Percentiles rank a stretch among this genome's conserved stretches.
These are phyloP conservation scores for Neocrepidodera transversa DNA, from an alignment of 2,888 invertebrate genomes.

Conservation along the genomic window DNA sequence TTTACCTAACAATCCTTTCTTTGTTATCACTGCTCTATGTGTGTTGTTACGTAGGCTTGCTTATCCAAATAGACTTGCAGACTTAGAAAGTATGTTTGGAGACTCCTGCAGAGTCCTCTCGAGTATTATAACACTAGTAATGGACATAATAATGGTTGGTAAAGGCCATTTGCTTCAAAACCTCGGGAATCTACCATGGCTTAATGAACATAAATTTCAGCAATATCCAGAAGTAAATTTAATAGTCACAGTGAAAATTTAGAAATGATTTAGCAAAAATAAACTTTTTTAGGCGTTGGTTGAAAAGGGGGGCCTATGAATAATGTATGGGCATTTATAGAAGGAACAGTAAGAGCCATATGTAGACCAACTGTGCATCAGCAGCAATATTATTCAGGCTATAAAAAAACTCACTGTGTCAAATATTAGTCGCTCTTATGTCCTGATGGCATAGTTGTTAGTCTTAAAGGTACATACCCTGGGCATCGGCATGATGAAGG, in stretches of 20 bases:
- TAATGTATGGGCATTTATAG: constrained; percentile 17
- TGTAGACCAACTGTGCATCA: constrained; percentile 13
- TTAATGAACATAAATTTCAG: constrained; percentile 14
- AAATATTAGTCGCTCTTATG: constrained; percentile 1
- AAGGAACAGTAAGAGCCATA: constrained; percentile 17
- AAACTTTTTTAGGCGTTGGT: not conserved
- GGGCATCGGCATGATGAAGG: constrained; percentile 1
- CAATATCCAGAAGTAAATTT: constrained; percentile 18
- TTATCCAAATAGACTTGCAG: constrained; percentile 35
- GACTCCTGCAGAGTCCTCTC: no score
- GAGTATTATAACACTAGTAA: constrained; percentile 7
- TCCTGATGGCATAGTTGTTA: not conserved
- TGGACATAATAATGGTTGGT: not conserved
- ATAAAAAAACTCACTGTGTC: constrained; percentile 10
- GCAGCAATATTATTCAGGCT: constrained; percentile 8
- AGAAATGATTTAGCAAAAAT: no score
- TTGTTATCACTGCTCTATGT: no score
- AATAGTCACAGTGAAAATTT: no score
- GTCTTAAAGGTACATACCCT: not conserved
- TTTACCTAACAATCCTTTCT: no score
- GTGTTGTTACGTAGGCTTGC: no score
- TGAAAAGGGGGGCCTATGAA: constrained; percentile 8
- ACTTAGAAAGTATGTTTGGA: no score
- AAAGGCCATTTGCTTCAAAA: constrained; percentile 19
- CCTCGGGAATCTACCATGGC: constrained; percentile 13